Percentiles rank a stretch among this genome's conserved stretches.
phyloP scores from a whole-genome alignment of 2,113 vertebrate species.

The Phocoena sinus region DNA sequence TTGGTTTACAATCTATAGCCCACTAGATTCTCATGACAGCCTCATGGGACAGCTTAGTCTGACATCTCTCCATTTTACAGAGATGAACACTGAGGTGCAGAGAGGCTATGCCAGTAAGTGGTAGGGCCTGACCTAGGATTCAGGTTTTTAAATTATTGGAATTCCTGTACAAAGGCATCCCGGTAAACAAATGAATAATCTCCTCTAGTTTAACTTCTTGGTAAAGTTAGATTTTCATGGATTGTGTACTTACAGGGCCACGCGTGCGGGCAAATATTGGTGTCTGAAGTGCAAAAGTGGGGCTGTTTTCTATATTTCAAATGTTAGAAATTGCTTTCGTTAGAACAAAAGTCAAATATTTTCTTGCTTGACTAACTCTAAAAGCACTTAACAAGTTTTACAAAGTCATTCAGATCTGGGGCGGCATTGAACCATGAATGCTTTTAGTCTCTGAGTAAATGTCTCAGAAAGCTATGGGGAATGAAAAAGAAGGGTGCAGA shows the following conservation, averaged over 20 bases:
- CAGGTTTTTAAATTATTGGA: not conserved
- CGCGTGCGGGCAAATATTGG: not conserved
- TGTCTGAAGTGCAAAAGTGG: not conserved
- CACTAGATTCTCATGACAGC: not conserved
- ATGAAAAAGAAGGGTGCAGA: not conserved
- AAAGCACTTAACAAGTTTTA: slow-evolving; percentile 47
- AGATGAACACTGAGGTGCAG: not conserved
- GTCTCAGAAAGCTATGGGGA: not conserved
- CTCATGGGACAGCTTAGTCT: not conserved
- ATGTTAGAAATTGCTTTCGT: slow-evolving; percentile 51
- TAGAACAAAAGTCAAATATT: slow-evolving; percentile 37
- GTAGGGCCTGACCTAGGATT: not conserved
- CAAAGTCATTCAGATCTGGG: slow-evolving; percentile 53
- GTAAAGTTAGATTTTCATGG: not conserved
- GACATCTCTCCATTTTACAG: not conserved
- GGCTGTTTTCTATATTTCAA: slow-evolving; percentile 36
- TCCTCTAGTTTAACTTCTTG: not conserved
- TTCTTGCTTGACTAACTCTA: slow-evolving; percentile 54
- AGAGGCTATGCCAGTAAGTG: not conserved
- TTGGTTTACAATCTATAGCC: not conserved
- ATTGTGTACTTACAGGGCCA: not conserved
- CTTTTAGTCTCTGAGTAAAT: slow-evolving; percentile 15
- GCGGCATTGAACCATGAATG: not conserved
- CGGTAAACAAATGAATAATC: not conserved
- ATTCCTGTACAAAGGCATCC: not conserved